Percentiles rank a stretch among this genome's conserved stretches.
phyloP scores from a whole-genome alignment of 1,140 invertebrate species.

The Hirudo medicinalis region DNA sequence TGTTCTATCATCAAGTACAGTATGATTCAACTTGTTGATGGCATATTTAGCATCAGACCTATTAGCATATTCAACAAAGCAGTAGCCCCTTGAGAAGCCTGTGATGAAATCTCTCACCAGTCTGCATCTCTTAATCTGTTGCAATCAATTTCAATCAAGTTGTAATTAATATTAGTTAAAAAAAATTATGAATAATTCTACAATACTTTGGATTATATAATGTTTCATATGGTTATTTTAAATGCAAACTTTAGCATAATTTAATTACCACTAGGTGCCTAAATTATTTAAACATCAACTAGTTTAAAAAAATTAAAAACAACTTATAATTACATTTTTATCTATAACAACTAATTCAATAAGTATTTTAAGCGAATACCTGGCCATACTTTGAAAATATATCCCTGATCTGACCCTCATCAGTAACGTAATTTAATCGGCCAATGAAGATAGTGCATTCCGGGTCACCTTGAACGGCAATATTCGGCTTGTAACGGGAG shows the following conservation, averaged over 20 bases:
- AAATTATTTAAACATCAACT: constrained; percentile 12
- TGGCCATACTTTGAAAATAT: constrained; percentile 34
- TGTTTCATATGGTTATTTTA: too few relatives aligned
- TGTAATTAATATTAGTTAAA: too few relatives aligned
- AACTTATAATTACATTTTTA: neutral
- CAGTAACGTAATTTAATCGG: constrained; percentile 59
- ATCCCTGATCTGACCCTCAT: constrained; percentile 42
- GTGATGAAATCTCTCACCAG: constrained; percentile 68
- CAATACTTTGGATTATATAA: too few relatives aligned
- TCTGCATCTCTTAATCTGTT: constrained; percentile 50
- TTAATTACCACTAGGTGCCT: too few relatives aligned
- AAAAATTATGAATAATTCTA: too few relatives aligned
- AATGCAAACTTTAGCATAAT: too few relatives aligned
- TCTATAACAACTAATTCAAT: neutral
- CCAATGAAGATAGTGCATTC: constrained; percentile 62
- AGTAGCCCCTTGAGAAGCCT: constrained; percentile 66
- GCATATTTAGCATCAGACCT: constrained; percentile 51
- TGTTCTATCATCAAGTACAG: constrained; percentile 52
- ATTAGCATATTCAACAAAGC: constrained; percentile 65
- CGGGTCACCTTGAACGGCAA: constrained; percentile 52
- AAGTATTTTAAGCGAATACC: neutral
- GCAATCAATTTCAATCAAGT: neutral
- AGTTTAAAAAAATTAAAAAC: neutral
- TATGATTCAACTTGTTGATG: constrained; percentile 48
- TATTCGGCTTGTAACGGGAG: constrained; percentile 53